Percentiles rank a stretch among this genome's conserved stretches.
phyloP scores from a whole-genome alignment of 2,797 vertebrate species.

The Chelmon rostratus region DNA sequence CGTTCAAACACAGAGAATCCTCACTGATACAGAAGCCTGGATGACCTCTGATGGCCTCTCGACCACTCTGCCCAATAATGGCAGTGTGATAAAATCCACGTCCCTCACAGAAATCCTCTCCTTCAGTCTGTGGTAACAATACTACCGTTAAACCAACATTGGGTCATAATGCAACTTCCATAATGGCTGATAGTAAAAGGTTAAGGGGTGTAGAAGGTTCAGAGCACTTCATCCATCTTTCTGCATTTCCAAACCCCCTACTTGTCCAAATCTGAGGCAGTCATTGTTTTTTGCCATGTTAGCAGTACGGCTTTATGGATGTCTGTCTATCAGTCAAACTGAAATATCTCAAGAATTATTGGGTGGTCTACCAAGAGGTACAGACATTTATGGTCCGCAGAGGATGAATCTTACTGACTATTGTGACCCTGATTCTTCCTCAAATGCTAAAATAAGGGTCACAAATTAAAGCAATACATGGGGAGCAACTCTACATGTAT shows the following conservation, averaged over 20 bases:
- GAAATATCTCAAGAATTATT: too few species aligned
- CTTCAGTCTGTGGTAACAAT: background rate
- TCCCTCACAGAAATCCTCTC: conserved; percentile 1
- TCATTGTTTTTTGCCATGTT: background rate
- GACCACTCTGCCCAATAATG: background rate
- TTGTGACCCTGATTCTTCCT: too few species aligned
- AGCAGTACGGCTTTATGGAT: background rate
- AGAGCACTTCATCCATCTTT: conserved; percentile 1
- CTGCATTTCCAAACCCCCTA: background rate
- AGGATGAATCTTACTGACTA: too few species aligned
- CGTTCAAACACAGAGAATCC: conserved; percentile 30
- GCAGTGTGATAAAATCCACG: background rate
- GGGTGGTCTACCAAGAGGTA: too few species aligned
- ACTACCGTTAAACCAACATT: conserved; percentile 16
- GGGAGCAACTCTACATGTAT: background rate
- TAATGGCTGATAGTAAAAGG: conserved; percentile 54
- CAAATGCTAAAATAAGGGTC: too few species aligned
- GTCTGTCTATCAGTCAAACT: background rate
- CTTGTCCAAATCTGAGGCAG: background rate
- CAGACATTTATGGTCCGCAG: too few species aligned
- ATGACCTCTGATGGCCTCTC: conserved; percentile 33
- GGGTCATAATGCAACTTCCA: conserved; percentile 54
- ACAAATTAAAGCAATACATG: too few species aligned
- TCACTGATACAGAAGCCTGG: conserved; percentile 4
- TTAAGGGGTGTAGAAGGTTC: conserved; percentile 22